These are phyloP conservation scores for Octomys mimax DNA, from an alignment of 2,797 vertebrate genomes.

Conservation along the genomic window DNA sequence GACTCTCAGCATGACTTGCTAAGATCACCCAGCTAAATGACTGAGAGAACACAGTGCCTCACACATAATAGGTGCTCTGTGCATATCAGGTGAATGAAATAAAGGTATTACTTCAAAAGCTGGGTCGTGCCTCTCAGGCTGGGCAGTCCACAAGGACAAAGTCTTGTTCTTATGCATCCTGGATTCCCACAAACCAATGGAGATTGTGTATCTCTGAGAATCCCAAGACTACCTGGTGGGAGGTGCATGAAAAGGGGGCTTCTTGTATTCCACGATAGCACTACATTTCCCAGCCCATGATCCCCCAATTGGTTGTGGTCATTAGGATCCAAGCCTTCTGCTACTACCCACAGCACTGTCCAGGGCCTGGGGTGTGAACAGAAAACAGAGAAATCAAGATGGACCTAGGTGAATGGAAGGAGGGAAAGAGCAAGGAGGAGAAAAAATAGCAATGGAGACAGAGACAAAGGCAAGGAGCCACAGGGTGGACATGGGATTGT, in stretches of 20 bases:
- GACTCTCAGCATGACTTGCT: neutral
- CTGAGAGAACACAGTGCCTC: neutral
- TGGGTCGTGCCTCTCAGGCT: neutral
- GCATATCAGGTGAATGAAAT: conserved; percentile 49
- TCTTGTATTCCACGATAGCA: conserved; percentile 16
- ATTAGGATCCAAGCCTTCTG: neutral
- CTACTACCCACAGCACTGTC: neutral
- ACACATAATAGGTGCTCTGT: conserved; percentile 34
- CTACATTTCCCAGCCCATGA: neutral
- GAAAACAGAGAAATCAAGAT: neutral
- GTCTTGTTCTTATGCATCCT: neutral
- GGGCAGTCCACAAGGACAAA: neutral
- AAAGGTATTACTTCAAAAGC: neutral
- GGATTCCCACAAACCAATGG: neutral
- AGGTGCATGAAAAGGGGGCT: neutral
- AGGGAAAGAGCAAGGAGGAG: neutral
- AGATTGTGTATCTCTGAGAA: neutral
- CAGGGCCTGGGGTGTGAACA: neutral
- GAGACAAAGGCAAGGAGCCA: neutral
- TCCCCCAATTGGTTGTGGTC: neutral
- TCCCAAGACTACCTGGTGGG: neutral
- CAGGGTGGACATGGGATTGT: neutral
- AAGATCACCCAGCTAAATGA: neutral
- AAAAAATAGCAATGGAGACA: neutral
- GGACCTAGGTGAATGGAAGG: neutral